phyloP scores from a whole-genome alignment of 2,888 invertebrate genomes.

The Ephialtes manifestator region DNA sequence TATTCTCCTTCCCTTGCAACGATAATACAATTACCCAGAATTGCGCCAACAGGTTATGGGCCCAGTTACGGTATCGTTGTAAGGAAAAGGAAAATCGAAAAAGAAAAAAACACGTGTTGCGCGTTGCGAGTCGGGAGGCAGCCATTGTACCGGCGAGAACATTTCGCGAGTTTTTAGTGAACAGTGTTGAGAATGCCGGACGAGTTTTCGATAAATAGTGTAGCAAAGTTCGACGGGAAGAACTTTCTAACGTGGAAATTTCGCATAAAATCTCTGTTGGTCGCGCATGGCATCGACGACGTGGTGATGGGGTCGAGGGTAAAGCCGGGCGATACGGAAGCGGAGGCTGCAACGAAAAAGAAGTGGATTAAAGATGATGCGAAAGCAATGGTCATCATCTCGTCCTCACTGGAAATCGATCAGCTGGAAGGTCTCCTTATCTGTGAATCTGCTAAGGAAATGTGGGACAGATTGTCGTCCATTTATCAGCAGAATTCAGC shows the following conservation, averaged over 20 bases:
- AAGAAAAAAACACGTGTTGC: background rate
- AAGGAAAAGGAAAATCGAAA: background rate
- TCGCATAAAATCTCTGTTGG: slow-evolving; percentile 6
- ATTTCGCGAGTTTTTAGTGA: too few species aligned
- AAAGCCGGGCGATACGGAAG: background rate
- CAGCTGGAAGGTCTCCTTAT: slow-evolving; percentile 65
- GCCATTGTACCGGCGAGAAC: background rate
- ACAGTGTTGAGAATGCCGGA: background rate
- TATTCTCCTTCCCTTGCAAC: background rate
- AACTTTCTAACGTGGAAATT: slow-evolving; percentile 8
- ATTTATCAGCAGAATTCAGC: slow-evolving; percentile 65
- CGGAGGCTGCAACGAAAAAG: slow-evolving; percentile 16
- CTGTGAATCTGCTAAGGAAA: slow-evolving; percentile 61
- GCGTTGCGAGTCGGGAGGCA: background rate
- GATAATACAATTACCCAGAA: background rate
- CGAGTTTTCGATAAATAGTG: background rate
- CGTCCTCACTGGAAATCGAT: slow-evolving; percentile 62
- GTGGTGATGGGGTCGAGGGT: background rate
- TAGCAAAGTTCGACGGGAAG: background rate
- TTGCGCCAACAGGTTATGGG: background rate
- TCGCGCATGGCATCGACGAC: slow-evolving; percentile 13
- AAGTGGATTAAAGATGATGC: slow-evolving; percentile 68
- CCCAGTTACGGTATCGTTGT: background rate
- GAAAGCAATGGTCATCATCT: slow-evolving; percentile 68
- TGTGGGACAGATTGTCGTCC: slow-evolving; percentile 66